Conservation (phyloP, 2,888 invertebrate genomes). For the Cheilosia variabilis region DNA sequence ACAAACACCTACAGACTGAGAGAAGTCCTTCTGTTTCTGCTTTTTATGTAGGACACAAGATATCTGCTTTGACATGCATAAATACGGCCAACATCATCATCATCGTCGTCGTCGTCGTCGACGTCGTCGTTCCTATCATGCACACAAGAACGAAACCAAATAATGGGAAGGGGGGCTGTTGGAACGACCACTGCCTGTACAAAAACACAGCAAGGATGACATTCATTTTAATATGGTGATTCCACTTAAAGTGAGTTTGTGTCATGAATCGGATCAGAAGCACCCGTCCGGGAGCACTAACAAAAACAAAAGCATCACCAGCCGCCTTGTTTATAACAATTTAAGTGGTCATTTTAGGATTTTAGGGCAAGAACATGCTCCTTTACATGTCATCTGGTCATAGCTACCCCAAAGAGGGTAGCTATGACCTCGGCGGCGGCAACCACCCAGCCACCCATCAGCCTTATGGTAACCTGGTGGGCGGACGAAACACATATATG, state of each 20-base stretch:
- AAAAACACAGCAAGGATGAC: slow-evolving; percentile 57
- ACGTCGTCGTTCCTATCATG: slow-evolving; percentile 60
- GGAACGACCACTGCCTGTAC: background rate
- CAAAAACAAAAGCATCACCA: slow-evolving; percentile 54
- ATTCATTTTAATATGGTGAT: slow-evolving; percentile 74
- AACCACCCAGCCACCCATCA: background rate
- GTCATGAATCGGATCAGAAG: slow-evolving; percentile 70
- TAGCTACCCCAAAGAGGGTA: background rate
- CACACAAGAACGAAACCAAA: slow-evolving; percentile 51
- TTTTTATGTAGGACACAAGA: slow-evolving; percentile 68
- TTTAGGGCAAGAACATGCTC: slow-evolving; percentile 65
- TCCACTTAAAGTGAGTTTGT: slow-evolving; percentile 72
- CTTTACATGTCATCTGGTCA: slow-evolving; percentile 64
- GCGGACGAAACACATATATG: slow-evolving; percentile 40
- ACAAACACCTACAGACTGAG: background rate
- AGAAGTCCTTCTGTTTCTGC: slow-evolving; percentile 56
- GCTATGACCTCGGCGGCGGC: too few species aligned
- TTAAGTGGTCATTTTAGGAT: slow-evolving; percentile 71
- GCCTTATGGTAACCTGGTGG: background rate
- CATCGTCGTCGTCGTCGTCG: slow-evolving; percentile 56
- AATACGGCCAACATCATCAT: slow-evolving; percentile 67
- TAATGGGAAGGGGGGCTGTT: background rate
- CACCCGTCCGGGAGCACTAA: slow-evolving; percentile 43
- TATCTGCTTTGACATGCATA: slow-evolving; percentile 71
- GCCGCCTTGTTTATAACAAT: slow-evolving; percentile 68